Percentiles rank a stretch among this genome's conserved stretches.
Evolutionary conservation across 1,140 invertebrate species (phyloP).

Genomic region (Mamestra configurata): DNA sequence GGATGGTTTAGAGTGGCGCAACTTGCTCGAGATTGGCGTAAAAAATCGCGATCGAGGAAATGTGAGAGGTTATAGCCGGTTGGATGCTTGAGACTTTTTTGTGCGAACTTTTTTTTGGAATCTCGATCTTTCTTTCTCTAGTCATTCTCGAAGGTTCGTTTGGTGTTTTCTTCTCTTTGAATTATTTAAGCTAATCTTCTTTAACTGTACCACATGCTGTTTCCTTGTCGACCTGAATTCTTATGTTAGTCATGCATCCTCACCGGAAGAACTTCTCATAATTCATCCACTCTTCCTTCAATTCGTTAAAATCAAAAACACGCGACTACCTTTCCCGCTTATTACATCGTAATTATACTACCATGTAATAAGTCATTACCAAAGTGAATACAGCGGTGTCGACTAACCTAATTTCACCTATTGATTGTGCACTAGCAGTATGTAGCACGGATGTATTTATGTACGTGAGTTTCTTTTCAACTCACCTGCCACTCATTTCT

Average conservation of each 20-base stretch:
- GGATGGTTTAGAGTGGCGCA: slow-evolving; percentile 75
- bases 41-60: slow-evolving; percentile 70
- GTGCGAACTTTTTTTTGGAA: slow-evolving; percentile 45
- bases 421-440: slow-evolving; percentile 51
- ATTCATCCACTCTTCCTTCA: background rate
- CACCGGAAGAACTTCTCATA: background rate
- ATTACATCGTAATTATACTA: slow-evolving; percentile 10
- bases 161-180: background rate
- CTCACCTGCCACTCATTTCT: slow-evolving; percentile 21
- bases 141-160: slow-evolving; percentile 7
- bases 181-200: background rate
- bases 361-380: slow-evolving; percentile 29
- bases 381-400: slow-evolving; percentile 5
- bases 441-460: slow-evolving; percentile 52
- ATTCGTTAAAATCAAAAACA: background rate
- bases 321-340: background rate
- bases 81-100: slow-evolving; percentile 30
- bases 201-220: too few species aligned
- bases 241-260: background rate
- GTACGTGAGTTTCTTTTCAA: slow-evolving; percentile 48
- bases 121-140: slow-evolving; percentile 17
- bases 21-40: slow-evolving; percentile 71
- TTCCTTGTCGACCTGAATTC: background rate
- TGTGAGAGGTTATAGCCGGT: slow-evolving; percentile 64
- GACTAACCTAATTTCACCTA: slow-evolving; percentile 58